Base-by-base conservation (phyloP, 2,888 invertebrate genomes). In the Capitulum mitella region DNA sequence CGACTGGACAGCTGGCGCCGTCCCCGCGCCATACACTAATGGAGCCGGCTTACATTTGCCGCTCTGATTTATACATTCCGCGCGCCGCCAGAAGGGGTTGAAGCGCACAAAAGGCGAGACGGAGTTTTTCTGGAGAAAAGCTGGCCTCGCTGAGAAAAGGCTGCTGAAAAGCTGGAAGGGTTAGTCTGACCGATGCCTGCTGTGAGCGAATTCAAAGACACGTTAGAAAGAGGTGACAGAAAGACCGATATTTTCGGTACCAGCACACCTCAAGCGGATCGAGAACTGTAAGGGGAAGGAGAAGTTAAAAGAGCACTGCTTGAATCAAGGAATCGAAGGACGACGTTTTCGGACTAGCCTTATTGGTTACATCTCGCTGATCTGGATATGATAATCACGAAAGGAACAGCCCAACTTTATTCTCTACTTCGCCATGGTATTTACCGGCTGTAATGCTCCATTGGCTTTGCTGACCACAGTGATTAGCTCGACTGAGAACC, bases 31-130 rank as follows among this genome's bases (percentile, higher is more conserved):
- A 43, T 12, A 12, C 43, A 0, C 70, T 70, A 70, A 70, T 70
- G 70, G 40, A 16, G 70, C 70, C 70, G 70, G 37, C 70, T 37
- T 40, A 22, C 70, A 70, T 40, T 70, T 40, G 70, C 26, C 70
- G 70, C 70, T 40, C 70, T 70, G 70, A 70, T 70, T 70, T 70
- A 70, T 70, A 40, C 1, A 26, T 70, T 40, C 26, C 70, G 22
- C 37, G 40, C 40, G 37, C 26, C 37, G 34, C 70, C 70, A 34
- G 26, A 40, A 70, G 29, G 70, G 70, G n/a, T 70, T 37, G 70
- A 70, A 16, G 26, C 22, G 40, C 26, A 70, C 70, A 70, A 70
- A 70, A 70, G 70, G 16, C 40, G 37, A 40, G 70, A 40, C 70
- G 70, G 70, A 29, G 8, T 29, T 70, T 40, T 64, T 34, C 40